Evolutionary conservation across 1,140 invertebrate species (phyloP).

Genomic region (Caligus rogercresseyi): DNA sequence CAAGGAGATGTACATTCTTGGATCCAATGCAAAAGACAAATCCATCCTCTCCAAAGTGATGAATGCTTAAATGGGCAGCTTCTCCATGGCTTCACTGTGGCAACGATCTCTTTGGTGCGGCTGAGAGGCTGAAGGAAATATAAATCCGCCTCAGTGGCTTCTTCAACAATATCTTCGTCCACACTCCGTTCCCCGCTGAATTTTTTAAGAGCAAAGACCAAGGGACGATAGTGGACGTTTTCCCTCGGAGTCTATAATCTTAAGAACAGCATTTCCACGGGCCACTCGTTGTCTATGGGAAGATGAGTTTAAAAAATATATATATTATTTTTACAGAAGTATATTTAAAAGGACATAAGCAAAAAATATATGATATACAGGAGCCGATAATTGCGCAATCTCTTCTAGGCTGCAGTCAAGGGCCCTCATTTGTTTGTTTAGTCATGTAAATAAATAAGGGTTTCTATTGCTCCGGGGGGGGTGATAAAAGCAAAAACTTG

Average conservation of each 20-base stretch:
- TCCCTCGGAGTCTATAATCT: background rate
- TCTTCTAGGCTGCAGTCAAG: too few relatives aligned
- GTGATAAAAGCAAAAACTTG: too few relatives aligned
- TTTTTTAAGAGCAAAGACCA: background rate
- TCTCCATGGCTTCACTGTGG: slow-evolving; percentile 33
- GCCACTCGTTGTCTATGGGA: background rate
- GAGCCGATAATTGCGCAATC: too few relatives aligned
- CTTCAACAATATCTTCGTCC: background rate
- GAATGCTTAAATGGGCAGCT: slow-evolving; percentile 32
- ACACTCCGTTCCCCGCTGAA: background rate
- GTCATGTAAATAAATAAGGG: too few relatives aligned
- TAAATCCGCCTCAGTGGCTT: background rate
- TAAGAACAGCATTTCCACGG: background rate
- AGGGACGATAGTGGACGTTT: background rate
- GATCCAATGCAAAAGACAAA: slow-evolving; percentile 30
- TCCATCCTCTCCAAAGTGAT: slow-evolving; percentile 27
- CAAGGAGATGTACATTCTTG: slow-evolving; percentile 33
- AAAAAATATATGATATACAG: too few relatives aligned
- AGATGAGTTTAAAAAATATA: background rate
- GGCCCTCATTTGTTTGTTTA: too few relatives aligned
- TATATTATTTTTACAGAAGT: too few relatives aligned
- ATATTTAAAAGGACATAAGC: too few relatives aligned
- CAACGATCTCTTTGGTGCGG: background rate
- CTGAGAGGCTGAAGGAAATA: background rate
- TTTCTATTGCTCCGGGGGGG: too few relatives aligned